These are phyloP conservation scores for Anthopleura sola DNA, from an alignment of 64 coral and sea anemone species.

Conservation along the genomic window DNA sequence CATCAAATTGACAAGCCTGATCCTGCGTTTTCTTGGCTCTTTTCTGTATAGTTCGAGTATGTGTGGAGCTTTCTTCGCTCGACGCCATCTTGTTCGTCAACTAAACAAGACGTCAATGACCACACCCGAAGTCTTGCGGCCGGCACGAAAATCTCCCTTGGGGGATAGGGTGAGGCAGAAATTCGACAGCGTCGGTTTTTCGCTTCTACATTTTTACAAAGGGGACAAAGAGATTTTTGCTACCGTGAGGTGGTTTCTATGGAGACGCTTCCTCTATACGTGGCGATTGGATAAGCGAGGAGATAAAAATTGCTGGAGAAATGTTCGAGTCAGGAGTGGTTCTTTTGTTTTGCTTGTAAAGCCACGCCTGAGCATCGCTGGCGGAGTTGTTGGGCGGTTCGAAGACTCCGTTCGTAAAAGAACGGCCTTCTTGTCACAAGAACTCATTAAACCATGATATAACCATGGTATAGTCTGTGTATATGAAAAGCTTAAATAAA, in stretches of 20 bases:
- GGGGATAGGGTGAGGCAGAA: not conserved
- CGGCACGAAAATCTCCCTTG: conserved; percentile 20
- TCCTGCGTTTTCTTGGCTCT: conserved; percentile 99
- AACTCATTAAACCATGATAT: not conserved
- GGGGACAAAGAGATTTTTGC: conserved; percentile 8
- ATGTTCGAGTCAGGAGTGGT: not conserved
- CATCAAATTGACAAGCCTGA: conserved; percentile 99
- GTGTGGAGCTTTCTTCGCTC: conserved; percentile 89
- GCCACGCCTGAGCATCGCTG: not conserved
- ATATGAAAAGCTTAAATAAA: not conserved
- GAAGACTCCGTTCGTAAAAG: not conserved
- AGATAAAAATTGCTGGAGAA: not conserved
- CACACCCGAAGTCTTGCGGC: conserved; percentile 57
- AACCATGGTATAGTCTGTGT: not conserved
- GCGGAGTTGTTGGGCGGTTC: not conserved
- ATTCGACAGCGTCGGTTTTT: conserved; percentile 16
- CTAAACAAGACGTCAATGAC: conserved; percentile 86
- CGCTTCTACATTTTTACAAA: conserved; percentile 1
- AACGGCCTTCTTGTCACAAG: not conserved
- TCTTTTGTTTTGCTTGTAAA: not conserved
- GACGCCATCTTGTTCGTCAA: conserved; percentile 94
- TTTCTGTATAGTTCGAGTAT: conserved; percentile 87
- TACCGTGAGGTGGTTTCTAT: conserved; percentile 9
- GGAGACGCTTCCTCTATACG: conserved; percentile 11
- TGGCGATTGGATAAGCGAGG: not conserved